Percentiles rank a stretch among this genome's conserved stretches.
phyloP scores from a whole-genome alignment of 1,140 invertebrate species.

The Oryzaephilus surinamensis region DNA sequence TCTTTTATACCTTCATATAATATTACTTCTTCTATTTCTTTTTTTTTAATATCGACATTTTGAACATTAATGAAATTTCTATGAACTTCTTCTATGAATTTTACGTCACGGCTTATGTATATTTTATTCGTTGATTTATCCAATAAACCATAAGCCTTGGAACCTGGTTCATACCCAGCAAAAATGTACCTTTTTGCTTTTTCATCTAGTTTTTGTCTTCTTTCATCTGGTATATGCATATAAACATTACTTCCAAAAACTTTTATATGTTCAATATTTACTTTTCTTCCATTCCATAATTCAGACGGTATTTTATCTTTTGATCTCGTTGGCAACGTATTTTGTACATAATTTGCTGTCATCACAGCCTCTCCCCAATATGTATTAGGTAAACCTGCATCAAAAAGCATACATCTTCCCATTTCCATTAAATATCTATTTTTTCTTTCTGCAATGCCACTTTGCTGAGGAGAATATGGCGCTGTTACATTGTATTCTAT shows the following conservation, averaged over 20 bases:
- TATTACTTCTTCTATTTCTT: too few relatives aligned
- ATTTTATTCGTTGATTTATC: slow-evolving; percentile 14
- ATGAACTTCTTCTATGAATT: slow-evolving; percentile 14
- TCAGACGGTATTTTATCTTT: slow-evolving; percentile 6
- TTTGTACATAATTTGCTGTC: slow-evolving; percentile 2
- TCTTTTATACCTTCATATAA: too few relatives aligned
- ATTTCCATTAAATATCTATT: background rate
- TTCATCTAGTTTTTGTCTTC: slow-evolving; percentile 20
- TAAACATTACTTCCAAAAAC: slow-evolving; percentile 8
- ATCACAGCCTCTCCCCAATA: slow-evolving; percentile 4
- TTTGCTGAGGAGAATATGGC: slow-evolving; percentile 2
- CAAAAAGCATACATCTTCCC: background rate
- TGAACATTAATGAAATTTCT: too few relatives aligned
- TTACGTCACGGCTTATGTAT: slow-evolving; percentile 21
- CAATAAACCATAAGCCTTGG: slow-evolving; percentile 24
- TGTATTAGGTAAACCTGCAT: background rate
- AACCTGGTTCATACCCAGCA: slow-evolving; percentile 24
- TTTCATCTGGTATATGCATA: slow-evolving; percentile 22
- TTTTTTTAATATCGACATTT: too few relatives aligned
- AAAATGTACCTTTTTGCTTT: slow-evolving; percentile 14
- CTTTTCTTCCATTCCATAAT: slow-evolving; percentile 7
- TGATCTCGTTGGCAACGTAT: background rate
- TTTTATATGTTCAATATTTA: slow-evolving; percentile 6
- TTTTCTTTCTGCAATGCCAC: background rate
- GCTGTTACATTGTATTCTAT: background rate